Base-by-base conservation (phyloP, 2,888 invertebrate genomes). In the Hipparchia sbordonii region DNA sequence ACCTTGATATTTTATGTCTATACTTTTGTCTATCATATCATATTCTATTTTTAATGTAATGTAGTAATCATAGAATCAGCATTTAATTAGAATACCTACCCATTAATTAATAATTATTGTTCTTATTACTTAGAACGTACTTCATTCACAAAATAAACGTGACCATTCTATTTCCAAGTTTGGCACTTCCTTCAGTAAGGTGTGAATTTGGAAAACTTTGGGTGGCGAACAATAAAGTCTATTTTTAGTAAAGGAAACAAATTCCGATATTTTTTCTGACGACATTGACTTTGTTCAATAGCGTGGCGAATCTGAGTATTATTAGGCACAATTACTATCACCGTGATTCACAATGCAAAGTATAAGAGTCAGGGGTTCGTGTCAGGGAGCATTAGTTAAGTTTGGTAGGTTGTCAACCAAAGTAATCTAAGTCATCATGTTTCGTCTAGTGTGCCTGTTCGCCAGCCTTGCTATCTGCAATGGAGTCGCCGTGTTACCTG, bases 331-430 rank as follows among this genome's bases (percentile, higher is more conserved):
- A 74, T 84, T 87, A 65, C 88, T 85, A 89, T 91, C 89, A 87
- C 88, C 86, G 72, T 86, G 85, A 87, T 82, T 86, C 85, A 85
- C 77, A 80, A 69, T 82, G 81, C 74, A 75, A 78, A 81, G 83
- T 91, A 92, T 92, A 91, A 91, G 88, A 88, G 87, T 84, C 82
- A 80, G 79, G 77, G 75, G 74, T 72, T 73, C 68, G 71, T 77
- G 78, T 75, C 74, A 73, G 70, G 73, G 73, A 72, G 71, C 74
- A 83, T 84, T 85, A 90, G 87, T 89, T 77, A 77, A 78, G 74
- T 74, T 82, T 80, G 61, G 33, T 51, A 62, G 52, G 45, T 63
- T 62, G 62, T 12, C 1, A 60, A 33, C 51, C 48, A 33, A 59
- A 48, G 12, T 10, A 61, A 48, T 52, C 54, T 70, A 70, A 72